Conservation (phyloP, 2,888 invertebrate genomes). For the Tetanocera ferruginea region DNA sequence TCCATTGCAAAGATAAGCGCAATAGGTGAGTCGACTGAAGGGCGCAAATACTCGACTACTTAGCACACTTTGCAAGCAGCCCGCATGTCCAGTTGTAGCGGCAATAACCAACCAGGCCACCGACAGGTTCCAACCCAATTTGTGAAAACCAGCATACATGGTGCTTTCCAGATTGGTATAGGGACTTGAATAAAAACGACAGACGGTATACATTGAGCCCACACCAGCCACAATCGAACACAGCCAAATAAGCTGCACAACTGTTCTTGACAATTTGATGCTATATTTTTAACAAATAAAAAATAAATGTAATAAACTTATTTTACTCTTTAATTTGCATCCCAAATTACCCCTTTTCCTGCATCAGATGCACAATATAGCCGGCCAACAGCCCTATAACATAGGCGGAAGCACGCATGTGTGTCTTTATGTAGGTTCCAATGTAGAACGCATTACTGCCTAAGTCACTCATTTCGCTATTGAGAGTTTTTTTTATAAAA, state of each 20-base stretch:
- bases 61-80: slow-evolving; percentile 64
- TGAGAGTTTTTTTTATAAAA: background rate
- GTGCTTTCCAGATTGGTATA: slow-evolving; percentile 75
- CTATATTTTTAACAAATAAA: slow-evolving; percentile 47
- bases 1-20: slow-evolving; percentile 81
- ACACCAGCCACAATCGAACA: slow-evolving; percentile 69
- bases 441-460: slow-evolving; percentile 76
- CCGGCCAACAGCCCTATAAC: slow-evolving; percentile 78
- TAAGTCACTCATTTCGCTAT: slow-evolving; percentile 77
- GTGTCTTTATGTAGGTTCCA: slow-evolving; percentile 79
- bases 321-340: background rate
- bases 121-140: slow-evolving; percentile 78
- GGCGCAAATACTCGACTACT: slow-evolving; percentile 73
- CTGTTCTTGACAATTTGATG: slow-evolving; percentile 68
- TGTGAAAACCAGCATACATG: slow-evolving; percentile 76
- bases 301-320: background rate
- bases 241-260: slow-evolving; percentile 61
- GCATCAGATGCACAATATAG: slow-evolving; percentile 76
- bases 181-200: slow-evolving; percentile 75
- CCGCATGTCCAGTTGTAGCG: slow-evolving; percentile 78
- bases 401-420: slow-evolving; percentile 81
- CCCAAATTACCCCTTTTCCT: slow-evolving; percentile 73
- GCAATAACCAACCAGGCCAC: slow-evolving; percentile 79
- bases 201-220: slow-evolving; percentile 75
- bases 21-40: slow-evolving; percentile 79